Base-by-base conservation (phyloP, 2,888 invertebrate species). In the Drosophila rubida region DNA sequence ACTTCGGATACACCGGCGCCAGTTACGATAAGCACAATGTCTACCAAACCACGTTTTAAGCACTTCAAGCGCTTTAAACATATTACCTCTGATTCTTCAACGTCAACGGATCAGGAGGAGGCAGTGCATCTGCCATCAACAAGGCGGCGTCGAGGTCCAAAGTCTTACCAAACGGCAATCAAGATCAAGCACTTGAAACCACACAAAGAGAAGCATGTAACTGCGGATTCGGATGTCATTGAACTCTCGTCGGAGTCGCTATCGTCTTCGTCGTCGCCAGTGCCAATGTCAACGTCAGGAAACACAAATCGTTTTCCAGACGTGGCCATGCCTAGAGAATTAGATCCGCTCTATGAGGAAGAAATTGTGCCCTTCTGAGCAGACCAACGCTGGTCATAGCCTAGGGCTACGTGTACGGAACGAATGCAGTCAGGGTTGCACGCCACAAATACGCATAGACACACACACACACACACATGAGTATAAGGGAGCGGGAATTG, bases 321-420 rank as follows among this genome's bases (percentile, higher is more conserved):
- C 14, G 61, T 49, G 5, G 44, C 46, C 7, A 16, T 58, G 59
- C 57, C 64, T 0, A n/a, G 60, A 25, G 87, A 86, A 37, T 25
- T 87, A 51, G 81, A 90, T 79, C 90, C 90, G 22, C 74, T 90
- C 8, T 90, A 87, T 60, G 90, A 90, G 61, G 90, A 90, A 63
- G 90, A 88, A 77, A 77, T 90, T 49, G 85, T 89, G 19, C 83
- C 84, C 16, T 80, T 70, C 49, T 83, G 51, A 65, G 45, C 41
- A 42, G 50, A 46, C 11, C 50, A 53, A 30, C 32, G 3, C n/a
- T n/a, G n/a, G n/a, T 11, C n/a, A 32, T n/a, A 7, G 30, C 67
- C 57, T 48, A 19, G 7, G 61, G 76, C 76, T 51, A 85, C 82
- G 80, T 83, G 86, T 35, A 62, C 48, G 81, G 19, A 86, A 68